phyloP scores from a whole-genome alignment of 2,797 vertebrate genomes.

The Columba guinea region DNA sequence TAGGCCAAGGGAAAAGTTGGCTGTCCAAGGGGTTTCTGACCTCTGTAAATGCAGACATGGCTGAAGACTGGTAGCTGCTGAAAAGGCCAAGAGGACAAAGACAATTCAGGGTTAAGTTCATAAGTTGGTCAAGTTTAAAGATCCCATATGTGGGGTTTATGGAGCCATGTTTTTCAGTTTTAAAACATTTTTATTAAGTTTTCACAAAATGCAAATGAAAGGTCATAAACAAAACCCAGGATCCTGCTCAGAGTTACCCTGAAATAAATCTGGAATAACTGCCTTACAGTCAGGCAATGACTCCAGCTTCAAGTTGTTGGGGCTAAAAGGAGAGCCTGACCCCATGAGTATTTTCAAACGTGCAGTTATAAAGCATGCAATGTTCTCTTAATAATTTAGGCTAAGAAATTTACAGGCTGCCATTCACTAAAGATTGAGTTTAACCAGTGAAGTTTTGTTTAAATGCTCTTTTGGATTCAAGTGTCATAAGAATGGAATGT shows the following conservation, averaged over 20 bases:
- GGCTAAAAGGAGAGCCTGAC: conserved; percentile 45
- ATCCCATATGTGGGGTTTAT: conserved; percentile 60
- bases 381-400: conserved; percentile 57
- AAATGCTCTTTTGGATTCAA: conserved; percentile 24
- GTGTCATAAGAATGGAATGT: conserved; percentile 63
- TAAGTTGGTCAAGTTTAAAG: conserved; percentile 48
- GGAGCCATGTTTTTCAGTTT: conserved; percentile 31
- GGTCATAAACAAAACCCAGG: conserved; percentile 56
- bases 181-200: conserved; percentile 69
- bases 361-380: conserved; percentile 57
- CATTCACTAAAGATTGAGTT: conserved; percentile 29
- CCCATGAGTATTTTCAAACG: conserved; percentile 58
- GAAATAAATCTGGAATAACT: conserved; percentile 61
- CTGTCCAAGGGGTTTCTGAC: background rate
- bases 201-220: conserved; percentile 66
- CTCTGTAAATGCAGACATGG: background rate
- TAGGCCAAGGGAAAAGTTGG: background rate
- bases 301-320: conserved; percentile 52
- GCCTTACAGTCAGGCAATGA: conserved; percentile 47
- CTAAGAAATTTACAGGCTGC: conserved; percentile 70
- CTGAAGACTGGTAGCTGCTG: conserved; percentile 6
- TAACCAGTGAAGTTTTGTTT: conserved; percentile 58
- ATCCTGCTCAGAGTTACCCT: conserved; percentile 34
- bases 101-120: conserved; percentile 54
- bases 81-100: background rate